Conservation (phyloP, 2,797 vertebrate genomes). For the Micrastur ruficollis region DNA sequence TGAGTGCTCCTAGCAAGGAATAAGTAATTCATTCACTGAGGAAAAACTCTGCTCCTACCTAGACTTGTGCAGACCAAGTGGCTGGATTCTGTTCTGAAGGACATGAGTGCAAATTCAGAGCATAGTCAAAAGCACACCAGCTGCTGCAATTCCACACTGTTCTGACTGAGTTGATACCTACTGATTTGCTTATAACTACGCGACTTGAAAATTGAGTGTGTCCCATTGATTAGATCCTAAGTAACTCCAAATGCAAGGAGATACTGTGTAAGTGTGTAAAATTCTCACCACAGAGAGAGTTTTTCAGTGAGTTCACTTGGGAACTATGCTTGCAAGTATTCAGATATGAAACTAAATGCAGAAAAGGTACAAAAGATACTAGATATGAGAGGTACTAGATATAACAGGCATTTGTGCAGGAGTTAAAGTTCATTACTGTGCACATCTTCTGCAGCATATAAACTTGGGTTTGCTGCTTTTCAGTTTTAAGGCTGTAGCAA, state of each 20-base stretch:
- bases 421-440: background rate
- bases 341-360: background rate
- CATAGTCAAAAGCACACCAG: accelerated
- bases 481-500: background rate
- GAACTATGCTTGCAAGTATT: background rate
- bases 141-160: background rate
- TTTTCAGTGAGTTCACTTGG: background rate
- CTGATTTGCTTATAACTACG: background rate
- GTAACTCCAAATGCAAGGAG: background rate
- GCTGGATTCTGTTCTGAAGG: background rate
- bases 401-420: background rate
- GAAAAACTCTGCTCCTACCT: background rate
- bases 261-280: background rate
- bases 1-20: background rate
- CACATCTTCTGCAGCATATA: background rate
- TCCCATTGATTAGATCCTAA: background rate
- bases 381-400: background rate
- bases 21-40: background rate
- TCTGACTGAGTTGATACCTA: background rate
- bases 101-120: background rate
- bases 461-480: background rate
- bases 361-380: background rate
- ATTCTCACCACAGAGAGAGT: background rate
- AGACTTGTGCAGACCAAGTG: background rate
- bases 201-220: background rate